Base-by-base conservation (phyloP, 2,888 invertebrate species). In the Watsonalla cultraria region DNA sequence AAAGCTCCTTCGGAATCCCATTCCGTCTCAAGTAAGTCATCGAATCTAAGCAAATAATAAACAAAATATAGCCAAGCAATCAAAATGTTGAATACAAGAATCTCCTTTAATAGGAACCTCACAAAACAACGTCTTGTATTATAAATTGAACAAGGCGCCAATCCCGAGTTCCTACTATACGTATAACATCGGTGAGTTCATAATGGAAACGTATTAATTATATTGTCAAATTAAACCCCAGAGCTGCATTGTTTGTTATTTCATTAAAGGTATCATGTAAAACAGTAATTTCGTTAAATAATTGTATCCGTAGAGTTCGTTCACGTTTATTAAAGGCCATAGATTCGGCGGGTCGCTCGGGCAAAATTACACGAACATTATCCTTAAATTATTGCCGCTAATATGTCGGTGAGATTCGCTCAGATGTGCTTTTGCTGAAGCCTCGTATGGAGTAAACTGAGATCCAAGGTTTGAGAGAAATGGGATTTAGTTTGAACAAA, bases 241-340 rank as follows among this genome's bases (percentile, higher is more conserved):
- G 66, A 64, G 61, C 64, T 73, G 65, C 70, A 67, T 68, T 74
- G 78, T 80, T 81, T 78, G 81, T 78, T 79, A 82, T 86, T 83
- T 82, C 76, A 86, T 85, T 84, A 82, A 78, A 72, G 74, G 72
- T 74, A 78, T 80, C 83, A 81, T 82, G 81, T 82, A 77, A 78
- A 79, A 75, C 78, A 78, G 82, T 83, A 87, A 88, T 88, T 84
- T 82, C 67, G 80, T 82, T 82, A 84, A 88, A 85, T 86, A 86
- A 88, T 88, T 86, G 84, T 84, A 77, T 72, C 76, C 78, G 78
- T 81, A 79, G 80, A 80, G 78, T 81, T 78, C 74, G 81, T 84
- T 82, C 78, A 68, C 87, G 82, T 86, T 90, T 88, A 90, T 90
- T 90, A 88, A 86, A 84, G 82, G 74, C 87, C 84, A 87, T 89